Base-by-base conservation (phyloP, 1,140 invertebrate species). In the Mya arenaria region DNA sequence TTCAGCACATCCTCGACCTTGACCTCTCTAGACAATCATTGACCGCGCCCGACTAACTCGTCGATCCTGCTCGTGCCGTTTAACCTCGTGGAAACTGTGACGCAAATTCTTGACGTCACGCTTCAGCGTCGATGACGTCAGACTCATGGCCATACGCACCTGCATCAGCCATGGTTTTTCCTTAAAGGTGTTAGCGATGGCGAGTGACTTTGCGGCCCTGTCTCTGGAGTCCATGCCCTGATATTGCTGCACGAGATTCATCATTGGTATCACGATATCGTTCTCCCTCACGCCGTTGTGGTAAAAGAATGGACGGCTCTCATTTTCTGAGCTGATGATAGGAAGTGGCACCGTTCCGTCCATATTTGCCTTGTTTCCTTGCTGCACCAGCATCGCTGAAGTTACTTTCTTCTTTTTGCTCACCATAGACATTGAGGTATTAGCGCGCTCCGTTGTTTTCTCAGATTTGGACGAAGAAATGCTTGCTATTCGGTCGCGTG, bases 151-250 rank as follows among this genome's bases (percentile, higher is more conserved):
- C 82, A 91, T 83, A n/a, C 88, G 73, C 23, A 91, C 88, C 77
- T 90, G 90, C 19, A 85, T 74, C 52, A 92, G 81, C 90, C 90
- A 92, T 3, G 91, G 88, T 79, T 91, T 92, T 28, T 91, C 90
- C 71, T 86, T 87, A 78, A 92, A 91, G 0, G 84, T 84, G 78
- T 89, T 90, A 28, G 90, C 89, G n/a, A 90, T 84, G 0, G 86
- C 83, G 63, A 92, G 69, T 30, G 90, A 89, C 65, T 86, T 85
- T 30, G 90, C 87, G 52, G 91, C 91, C 41, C 90, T 86, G 34
- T 91, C 89, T 1, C 89, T 60, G 10, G 88, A 75, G 17, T 85
- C 82, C 19, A 82, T 65, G 6, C 90, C 90, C 48, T 85, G 82
- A 72, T 91, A 85, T 34, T 87, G 86, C 10, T 88, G 44, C 34